phyloP scores from a whole-genome alignment of 2,888 invertebrate genomes.

The Teinopalpus imperialis region DNA sequence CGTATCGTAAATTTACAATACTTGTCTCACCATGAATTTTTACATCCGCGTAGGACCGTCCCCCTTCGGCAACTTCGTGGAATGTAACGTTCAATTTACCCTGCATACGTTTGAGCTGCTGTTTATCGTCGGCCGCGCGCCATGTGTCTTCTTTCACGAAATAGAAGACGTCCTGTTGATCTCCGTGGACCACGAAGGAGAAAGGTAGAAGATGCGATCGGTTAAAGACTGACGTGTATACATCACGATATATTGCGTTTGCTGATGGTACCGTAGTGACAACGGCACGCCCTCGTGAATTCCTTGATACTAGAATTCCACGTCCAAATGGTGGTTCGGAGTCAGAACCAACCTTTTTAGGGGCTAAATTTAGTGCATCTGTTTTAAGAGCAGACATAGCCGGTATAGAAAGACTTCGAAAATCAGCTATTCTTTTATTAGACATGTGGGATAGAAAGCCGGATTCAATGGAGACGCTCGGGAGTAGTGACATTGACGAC shows the following conservation, averaged over 20 bases:
- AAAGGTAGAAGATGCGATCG: constrained; percentile 93
- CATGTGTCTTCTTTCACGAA: constrained; percentile 96
- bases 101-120: constrained; percentile 93
- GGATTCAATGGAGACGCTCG: constrained; percentile 89
- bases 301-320: constrained; percentile 92
- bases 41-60: constrained; percentile 90
- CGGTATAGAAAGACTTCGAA: constrained; percentile 88
- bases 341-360: constrained; percentile 90
- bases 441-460: constrained; percentile 92
- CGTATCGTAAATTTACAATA: constrained; percentile 96
- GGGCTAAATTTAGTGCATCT: constrained; percentile 88
- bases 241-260: constrained; percentile 94
- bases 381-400: constrained; percentile 90
- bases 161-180: constrained; percentile 95
- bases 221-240: constrained; percentile 96
- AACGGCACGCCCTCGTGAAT: constrained; percentile 89
- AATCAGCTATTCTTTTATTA: constrained; percentile 89
- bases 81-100: constrained; percentile 95
- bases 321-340: constrained; percentile 94
- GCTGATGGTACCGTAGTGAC: constrained; percentile 94
- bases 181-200: constrained; percentile 93
- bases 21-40: constrained; percentile 95
- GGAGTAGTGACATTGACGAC: constrained; percentile 84
- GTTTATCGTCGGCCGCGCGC: constrained; percentile 94
- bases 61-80: constrained; percentile 91